These are phyloP conservation scores for Suillia variegata DNA, from an alignment of 2,888 invertebrate species.

Conservation along the genomic window DNA sequence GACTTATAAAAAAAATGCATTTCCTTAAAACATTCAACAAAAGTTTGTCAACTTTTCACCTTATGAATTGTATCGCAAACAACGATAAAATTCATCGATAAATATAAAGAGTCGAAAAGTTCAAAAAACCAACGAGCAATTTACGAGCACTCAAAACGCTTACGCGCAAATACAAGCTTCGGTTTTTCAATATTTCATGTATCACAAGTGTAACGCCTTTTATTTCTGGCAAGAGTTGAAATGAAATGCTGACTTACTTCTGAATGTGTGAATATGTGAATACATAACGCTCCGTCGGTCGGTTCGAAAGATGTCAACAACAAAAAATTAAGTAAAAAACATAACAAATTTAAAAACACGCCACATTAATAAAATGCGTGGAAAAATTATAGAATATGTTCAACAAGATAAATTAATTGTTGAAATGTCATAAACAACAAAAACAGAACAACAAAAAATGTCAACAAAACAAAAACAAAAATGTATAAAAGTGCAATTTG, in stretches of 20 bases:
- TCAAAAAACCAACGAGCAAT: not conserved
- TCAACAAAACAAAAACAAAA: not conserved
- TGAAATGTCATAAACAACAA: not conserved
- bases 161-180: not conserved
- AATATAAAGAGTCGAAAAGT: not conserved
- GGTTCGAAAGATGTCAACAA: too few relatives aligned
- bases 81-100: not conserved
- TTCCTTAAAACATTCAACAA: too few relatives aligned
- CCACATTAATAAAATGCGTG: too few relatives aligned
- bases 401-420: too few relatives aligned
- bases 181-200: slow-evolving; percentile 2
- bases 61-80: not conserved
- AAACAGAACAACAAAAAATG: not conserved
- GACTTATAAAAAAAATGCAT: too few relatives aligned
- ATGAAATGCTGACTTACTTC: not conserved
- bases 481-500: not conserved
- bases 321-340: too few relatives aligned
- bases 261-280: too few relatives aligned
- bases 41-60: not conserved
- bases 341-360: too few relatives aligned
- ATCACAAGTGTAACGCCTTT: slow-evolving; percentile 12
- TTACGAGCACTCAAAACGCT: not conserved
- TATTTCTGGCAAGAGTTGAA: not conserved
- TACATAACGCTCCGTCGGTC: too few relatives aligned
- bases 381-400: too few relatives aligned